Conservation (phyloP, 2,888 invertebrate species). For the Pandemis heparana region DNA sequence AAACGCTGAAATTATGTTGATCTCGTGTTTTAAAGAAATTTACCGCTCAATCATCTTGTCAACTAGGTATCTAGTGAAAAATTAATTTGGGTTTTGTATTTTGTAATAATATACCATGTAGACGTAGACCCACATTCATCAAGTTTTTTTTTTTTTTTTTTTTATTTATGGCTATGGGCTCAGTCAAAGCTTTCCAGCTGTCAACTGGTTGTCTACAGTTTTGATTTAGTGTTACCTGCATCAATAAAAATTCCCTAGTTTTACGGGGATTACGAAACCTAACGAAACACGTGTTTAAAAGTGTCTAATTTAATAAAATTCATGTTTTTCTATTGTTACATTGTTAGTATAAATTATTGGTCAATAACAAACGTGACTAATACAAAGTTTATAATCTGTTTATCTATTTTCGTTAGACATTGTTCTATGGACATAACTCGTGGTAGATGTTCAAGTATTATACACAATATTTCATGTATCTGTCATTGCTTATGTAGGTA, state of each 20-base stretch:
- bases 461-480: not conserved
- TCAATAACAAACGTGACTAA: not conserved
- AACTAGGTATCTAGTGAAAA: too few relatives aligned
- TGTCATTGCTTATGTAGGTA: not conserved
- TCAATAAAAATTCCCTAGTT: not conserved
- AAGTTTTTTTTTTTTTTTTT: too few relatives aligned
- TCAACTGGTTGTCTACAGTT: not conserved
- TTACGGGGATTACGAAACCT: not conserved
- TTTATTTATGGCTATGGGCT: too few relatives aligned
- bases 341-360: not conserved
- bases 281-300: not conserved
- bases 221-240: not conserved
- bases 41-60: too few relatives aligned
- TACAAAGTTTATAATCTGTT: not conserved
- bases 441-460: too few relatives aligned
- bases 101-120: too few relatives aligned
- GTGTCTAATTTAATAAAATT: too few relatives aligned
- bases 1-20: too few relatives aligned
- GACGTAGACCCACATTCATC: too few relatives aligned
- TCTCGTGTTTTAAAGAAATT: too few relatives aligned
- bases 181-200: too few relatives aligned
- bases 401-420: not conserved
- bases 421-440: not conserved
- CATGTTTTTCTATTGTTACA: not conserved
- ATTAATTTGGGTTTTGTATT: too few relatives aligned